These are phyloP conservation scores for Malurus splendens DNA, from an alignment of 2,797 vertebrate species.

Conservation along the genomic window DNA sequence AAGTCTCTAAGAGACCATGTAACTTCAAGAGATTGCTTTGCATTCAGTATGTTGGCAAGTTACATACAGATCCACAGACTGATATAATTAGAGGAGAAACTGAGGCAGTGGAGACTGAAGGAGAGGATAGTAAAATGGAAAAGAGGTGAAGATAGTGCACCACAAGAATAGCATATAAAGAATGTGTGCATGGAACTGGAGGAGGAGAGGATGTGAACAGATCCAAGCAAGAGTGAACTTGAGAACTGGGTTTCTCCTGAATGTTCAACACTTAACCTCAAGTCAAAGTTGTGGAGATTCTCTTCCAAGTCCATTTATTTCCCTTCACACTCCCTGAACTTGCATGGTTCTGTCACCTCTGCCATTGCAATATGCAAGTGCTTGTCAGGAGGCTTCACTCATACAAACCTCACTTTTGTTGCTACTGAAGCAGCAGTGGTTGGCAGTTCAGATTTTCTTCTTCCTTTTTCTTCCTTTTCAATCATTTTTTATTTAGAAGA, in stretches of 20 bases:
- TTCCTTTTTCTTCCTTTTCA: not conserved
- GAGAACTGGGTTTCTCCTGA: not conserved
- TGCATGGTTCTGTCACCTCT: not conserved
- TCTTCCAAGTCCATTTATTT: not conserved
- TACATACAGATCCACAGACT: not conserved
- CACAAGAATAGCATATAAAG: not conserved
- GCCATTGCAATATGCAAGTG: fast-evolving
- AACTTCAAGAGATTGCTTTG: not conserved
- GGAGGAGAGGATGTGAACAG: not conserved
- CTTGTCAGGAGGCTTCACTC: not conserved
- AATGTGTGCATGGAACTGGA: not conserved
- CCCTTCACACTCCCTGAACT: fast-evolving
- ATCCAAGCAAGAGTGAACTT: not conserved
- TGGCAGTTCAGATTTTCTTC: not conserved
- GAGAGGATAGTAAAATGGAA: not conserved
- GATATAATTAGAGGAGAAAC: not conserved
- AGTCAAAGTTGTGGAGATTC: not conserved
- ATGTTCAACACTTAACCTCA: not conserved
- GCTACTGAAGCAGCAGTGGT: not conserved
- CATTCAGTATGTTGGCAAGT: not conserved
- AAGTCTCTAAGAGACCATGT: not conserved
- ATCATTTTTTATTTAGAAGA: not conserved
- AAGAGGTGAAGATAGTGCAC: not conserved
- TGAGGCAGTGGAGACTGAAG: not conserved
- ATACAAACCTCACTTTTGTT: not conserved